Evolutionary conservation across 2,113 vertebrate species (phyloP), one percentile per base, ranked within the genome.

Genomic region (Peromyscus polionotus): DNA sequence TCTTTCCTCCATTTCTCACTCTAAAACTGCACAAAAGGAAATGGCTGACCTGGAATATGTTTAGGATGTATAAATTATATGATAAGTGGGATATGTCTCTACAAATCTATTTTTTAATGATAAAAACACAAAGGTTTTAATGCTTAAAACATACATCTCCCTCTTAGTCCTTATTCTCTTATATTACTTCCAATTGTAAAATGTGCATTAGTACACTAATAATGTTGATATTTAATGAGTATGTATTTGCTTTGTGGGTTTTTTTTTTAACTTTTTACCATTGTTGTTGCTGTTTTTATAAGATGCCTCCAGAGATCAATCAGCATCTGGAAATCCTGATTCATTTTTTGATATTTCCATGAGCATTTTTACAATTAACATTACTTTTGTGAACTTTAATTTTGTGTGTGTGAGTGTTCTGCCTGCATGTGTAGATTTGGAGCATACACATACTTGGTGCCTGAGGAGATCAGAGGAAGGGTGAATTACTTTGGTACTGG

Each of bases 261-360:
- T 97, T 51, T 88, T 33, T 48, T 48, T 48, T 42, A 42, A 59
- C 84, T 88, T 88, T 91, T 65, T 48, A 14, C 33, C 45, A 9
- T 81, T 81, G 9, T n/a, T n/a, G 4, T 81, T 81, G 48, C 33
- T 39, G 57, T 77, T 87, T 33, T 17, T 88, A 51, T 90, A 65
- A 87, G 36, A 93, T 94, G 20, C 39, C 63, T 93, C 26, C 57
- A 93, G 92, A 95, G 67, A 63, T 65, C 85, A 36, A 63, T 65
- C 85, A 36, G 3, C 51, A 65, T 89, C 73, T 94, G 51, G 45
- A 96, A 97, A 91, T 75, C 67, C 33, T 59, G 89, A 87, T 86
- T 97, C 72, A 73, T n/a, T 93, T 97, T 67, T 96, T 93, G 9
- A 92, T 90, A 93, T 75, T 95, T 95, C 13, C 65, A 54, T 94